Conservation (phyloP, 2,113 vertebrate genomes). For the Corynorhinus townsendii region DNA sequence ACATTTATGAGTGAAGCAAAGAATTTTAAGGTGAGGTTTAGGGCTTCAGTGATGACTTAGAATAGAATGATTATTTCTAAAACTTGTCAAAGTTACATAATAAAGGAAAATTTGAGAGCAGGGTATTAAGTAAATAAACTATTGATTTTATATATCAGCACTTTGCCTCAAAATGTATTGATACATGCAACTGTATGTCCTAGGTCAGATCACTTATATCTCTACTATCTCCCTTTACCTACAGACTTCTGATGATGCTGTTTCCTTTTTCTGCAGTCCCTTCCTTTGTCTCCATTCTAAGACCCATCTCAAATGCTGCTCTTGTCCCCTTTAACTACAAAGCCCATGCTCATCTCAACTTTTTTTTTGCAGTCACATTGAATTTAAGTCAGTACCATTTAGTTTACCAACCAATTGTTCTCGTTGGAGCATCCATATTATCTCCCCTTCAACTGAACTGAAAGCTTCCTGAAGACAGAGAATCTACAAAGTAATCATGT, state of each 20-base stretch:
- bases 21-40: not conserved
- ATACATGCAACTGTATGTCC: not conserved
- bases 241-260: not conserved
- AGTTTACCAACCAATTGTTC: not conserved
- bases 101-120: constrained; percentile 1
- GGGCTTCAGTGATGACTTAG: not conserved
- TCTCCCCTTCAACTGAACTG: not conserved
- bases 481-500: not conserved
- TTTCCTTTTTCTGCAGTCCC: not conserved
- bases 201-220: not conserved
- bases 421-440: not conserved
- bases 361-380: not conserved
- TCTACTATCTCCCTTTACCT: not conserved
- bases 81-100: not conserved
- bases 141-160: not conserved
- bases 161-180: not conserved
- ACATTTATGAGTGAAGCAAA: not conserved
- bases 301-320: not conserved
- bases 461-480: not conserved
- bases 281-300: not conserved
- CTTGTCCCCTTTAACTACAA: not conserved
- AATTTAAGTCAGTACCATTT: not conserved
- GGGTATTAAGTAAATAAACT: not conserved
- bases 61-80: not conserved
- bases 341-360: not conserved